Conservation (phyloP, 92 coral and sea anemone genomes). For the Paragorgia papillata region DNA sequence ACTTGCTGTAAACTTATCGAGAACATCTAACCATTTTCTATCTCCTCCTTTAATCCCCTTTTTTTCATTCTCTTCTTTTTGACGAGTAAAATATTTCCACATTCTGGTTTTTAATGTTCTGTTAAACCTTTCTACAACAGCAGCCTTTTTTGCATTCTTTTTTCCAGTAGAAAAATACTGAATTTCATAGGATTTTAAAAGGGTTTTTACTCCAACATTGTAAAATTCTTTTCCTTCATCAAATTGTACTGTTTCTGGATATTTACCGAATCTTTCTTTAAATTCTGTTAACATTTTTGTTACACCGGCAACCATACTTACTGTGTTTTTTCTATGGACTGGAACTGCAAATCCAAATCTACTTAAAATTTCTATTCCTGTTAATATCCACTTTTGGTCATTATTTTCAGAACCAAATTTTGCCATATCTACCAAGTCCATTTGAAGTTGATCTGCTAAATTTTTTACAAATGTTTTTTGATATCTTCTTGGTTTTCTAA, state of each 20-base stretch:
- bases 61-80: too few relatives aligned
- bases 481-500: too few relatives aligned
- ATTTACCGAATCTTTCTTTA: not conserved
- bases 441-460: not conserved
- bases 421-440: not conserved
- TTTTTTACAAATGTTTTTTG: not conserved
- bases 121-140: not conserved
- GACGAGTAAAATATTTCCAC: not conserved
- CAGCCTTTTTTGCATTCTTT: not conserved
- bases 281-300: not conserved
- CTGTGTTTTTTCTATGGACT: not conserved
- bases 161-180: not conserved
- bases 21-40: constrained; percentile 10
- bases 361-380: not conserved
- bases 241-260: not conserved
- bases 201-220: not conserved
- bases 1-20: not conserved
- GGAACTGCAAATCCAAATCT: not conserved
- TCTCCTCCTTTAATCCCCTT: too few relatives aligned
- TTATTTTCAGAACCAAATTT: not conserved
- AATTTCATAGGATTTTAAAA: not conserved
- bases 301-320: not conserved
- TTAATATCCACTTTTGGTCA: not conserved
- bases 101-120: not conserved
- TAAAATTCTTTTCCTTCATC: constrained; percentile 3